Conservation (phyloP, 2,113 vertebrate species). For the Tragelaphus imberbis region DNA sequence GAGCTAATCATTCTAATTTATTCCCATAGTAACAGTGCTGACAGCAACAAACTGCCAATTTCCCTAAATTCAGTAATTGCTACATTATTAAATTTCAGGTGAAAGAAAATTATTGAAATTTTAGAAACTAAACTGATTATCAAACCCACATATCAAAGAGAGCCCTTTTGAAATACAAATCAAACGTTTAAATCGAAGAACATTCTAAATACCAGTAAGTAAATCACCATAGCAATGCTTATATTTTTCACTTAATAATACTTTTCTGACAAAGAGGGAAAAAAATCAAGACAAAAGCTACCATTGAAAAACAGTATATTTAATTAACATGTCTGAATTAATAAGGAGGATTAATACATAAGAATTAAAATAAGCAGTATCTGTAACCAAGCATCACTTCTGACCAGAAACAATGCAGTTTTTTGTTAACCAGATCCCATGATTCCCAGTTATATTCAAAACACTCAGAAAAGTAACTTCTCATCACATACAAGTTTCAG, state of each 20-base stretch:
- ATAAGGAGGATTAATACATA: neutral
- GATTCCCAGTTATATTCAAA: constrained; percentile 28
- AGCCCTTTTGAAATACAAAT: constrained; percentile 31
- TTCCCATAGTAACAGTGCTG: neutral
- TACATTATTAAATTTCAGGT: constrained; percentile 39
- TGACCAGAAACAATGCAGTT: neutral
- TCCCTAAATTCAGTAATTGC: constrained; percentile 26
- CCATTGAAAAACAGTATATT: neutral
- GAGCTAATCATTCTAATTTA: constrained; percentile 44
- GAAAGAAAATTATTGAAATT: constrained; percentile 23
- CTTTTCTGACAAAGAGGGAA: neutral
- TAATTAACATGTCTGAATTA: constrained; percentile 27
- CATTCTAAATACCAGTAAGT: constrained; percentile 11
- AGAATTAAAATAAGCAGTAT: constrained; percentile 29
- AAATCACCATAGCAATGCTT: constrained; percentile 10
- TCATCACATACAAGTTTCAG: neutral
- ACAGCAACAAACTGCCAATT: constrained; percentile 23
- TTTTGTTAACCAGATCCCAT: neutral
- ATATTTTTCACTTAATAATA: neutral
- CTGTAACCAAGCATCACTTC: constrained; percentile 7
- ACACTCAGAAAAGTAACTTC: neutral
- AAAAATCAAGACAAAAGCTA: neutral
- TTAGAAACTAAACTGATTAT: constrained; percentile 9
- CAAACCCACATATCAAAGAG: constrained; percentile 17
- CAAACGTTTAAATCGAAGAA: constrained; percentile 23